Percentiles rank a stretch among this genome's conserved stretches.
Conservation (phyloP, 2,797 vertebrate species). For the Yasuhikotakia modesta region DNA sequence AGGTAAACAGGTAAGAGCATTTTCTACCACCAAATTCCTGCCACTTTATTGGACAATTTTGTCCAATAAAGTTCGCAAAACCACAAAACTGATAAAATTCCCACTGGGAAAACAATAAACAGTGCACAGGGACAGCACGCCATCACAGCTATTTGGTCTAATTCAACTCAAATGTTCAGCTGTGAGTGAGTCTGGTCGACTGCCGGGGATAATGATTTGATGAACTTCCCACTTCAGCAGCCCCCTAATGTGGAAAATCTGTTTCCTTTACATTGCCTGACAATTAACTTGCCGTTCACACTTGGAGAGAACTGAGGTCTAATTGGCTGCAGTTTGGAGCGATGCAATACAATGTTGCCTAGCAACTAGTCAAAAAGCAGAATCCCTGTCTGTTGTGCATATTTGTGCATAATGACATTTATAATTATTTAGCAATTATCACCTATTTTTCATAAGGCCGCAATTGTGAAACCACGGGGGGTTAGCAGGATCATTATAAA, state of each 20-base stretch:
- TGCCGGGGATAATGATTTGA: constrained; percentile 62
- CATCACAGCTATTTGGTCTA: constrained; percentile 2
- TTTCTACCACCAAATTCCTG: background rate
- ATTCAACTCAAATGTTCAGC: constrained; percentile 32
- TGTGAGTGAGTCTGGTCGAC: constrained; percentile 19
- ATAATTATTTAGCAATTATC: constrained; percentile 59
- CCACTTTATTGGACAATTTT: background rate
- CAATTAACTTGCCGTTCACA: constrained; percentile 72
- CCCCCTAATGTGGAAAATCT: constrained; percentile 69
- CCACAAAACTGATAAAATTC: background rate
- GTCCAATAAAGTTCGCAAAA: background rate
- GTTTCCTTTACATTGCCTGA: constrained; percentile 68
- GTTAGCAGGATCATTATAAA: background rate
- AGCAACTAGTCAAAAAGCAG: constrained; percentile 67
- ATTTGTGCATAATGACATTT: constrained; percentile 59
- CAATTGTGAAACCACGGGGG: background rate
- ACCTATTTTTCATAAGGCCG: constrained; percentile 47
- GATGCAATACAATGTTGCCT: constrained; percentile 71
- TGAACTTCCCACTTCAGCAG: constrained; percentile 64
- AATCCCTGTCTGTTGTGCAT: constrained; percentile 49
- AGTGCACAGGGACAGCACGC: background rate
- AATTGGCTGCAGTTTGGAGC: constrained; percentile 71
- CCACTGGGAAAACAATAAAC: constrained; percentile 13
- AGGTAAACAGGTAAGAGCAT: constrained; percentile 6
- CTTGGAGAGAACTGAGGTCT: constrained; percentile 61